Evolutionary conservation across 2,113 vertebrate species (phyloP), one percentile per base, ranked within the genome.

Genomic region (Phaethon lepturus): DNA sequence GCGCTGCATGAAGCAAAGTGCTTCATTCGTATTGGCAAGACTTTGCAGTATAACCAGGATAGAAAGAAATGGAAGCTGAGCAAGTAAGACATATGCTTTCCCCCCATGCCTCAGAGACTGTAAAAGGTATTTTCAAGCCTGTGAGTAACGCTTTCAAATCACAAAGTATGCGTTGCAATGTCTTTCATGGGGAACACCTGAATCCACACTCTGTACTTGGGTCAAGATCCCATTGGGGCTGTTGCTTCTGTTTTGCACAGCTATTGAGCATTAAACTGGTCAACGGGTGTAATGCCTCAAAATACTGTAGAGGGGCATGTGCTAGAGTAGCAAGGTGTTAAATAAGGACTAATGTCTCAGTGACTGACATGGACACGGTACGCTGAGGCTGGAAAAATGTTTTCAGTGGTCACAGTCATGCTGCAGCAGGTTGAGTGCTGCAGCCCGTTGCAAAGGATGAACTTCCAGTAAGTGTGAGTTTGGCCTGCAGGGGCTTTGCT

Each of bases 291-390:
- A 14, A 52, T 5, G 20, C 44, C 53, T 67, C 44, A 3, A 7
- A 44, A 33, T 13, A 1, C 18, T 13, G 22, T 1, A 31, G 20
- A 56, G 24, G 7, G 33, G 28, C 35, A 15, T 3, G 33, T 64
- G 28, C 18, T 60, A 9, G 49, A 31, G 29, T 3, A 69, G 19
- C 31, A 79, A 40, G 60, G 40, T 24, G 52, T 10, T 50, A 9
- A 52, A 29, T n/a, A 25, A 26, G 35, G 64, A 38, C n/a, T 13
- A 2, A 3, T 2, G 14, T 7, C 16, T 7, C 33, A 0, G 22
- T 2, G 23, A 50, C 35, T 35, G 33, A 6, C 23, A 5, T 0
- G 6, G 47, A 7, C 5, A 3, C 3, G 7, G 66, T 9, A 9
- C 18, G 1, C 11, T 23, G 0, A 2, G 58, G 16, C 29, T 38